Percentiles rank a stretch among this genome's conserved stretches.
Conservation (phyloP, 2,113 vertebrate species). For the Sprattus sprattus region DNA sequence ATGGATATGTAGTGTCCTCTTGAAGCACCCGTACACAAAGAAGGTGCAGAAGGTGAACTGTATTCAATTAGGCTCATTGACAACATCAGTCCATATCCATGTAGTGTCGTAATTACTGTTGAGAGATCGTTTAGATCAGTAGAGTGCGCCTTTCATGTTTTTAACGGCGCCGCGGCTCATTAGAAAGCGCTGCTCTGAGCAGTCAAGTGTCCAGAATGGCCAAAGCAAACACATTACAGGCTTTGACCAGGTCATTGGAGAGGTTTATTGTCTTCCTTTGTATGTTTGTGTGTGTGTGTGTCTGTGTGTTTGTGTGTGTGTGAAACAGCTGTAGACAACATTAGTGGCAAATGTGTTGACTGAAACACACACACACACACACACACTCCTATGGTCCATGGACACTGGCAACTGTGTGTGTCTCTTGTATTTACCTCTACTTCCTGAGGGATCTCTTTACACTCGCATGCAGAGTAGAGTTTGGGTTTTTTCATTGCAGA, state of each 20-base stretch:
- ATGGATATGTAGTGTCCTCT: background rate
- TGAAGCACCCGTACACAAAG: background rate
- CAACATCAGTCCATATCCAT: background rate
- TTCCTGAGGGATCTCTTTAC: background rate
- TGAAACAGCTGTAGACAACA: background rate
- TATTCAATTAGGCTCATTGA: background rate
- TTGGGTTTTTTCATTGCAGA: background rate
- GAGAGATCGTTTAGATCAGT: background rate
- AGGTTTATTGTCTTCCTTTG: constrained; percentile 43
- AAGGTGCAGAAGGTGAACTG: background rate
- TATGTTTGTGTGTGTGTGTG: constrained; percentile 17
- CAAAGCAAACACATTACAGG: constrained; percentile 31
- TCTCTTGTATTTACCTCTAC: background rate
- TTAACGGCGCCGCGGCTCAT: background rate
- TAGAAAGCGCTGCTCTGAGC: constrained; percentile 10
- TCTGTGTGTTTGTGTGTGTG: background rate
- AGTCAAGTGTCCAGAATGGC: constrained; percentile 44
- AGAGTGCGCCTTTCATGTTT: background rate
- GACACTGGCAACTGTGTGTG: background rate
- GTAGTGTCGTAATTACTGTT: background rate
- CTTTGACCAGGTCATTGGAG: constrained; percentile 36
- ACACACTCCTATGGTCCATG: background rate
- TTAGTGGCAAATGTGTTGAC: too few species aligned
- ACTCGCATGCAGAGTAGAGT: background rate
- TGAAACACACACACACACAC: background rate